Evolutionary conservation across 92 coral and sea anemone species (phyloP).

Genomic region (Umimayanthus chanpuru): DNA sequence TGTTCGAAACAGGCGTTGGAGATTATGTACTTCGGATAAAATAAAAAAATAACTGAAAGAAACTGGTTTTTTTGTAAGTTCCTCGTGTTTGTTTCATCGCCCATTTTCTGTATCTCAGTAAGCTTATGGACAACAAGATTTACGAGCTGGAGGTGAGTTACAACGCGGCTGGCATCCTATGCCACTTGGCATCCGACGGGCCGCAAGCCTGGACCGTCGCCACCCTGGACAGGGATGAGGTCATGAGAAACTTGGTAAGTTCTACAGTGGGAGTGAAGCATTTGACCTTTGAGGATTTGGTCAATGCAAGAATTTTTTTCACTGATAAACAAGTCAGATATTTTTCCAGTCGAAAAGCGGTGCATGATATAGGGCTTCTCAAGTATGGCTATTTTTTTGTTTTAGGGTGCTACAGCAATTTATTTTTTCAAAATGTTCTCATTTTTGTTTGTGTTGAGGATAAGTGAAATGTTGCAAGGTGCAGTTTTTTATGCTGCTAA

Average conservation of each 20-base stretch:
- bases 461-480: no score
- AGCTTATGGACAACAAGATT: conserved; percentile 55
- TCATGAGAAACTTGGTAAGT: conserved; percentile 71
- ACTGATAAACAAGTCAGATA: no score
- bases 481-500: no score
- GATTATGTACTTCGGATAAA: neutral
- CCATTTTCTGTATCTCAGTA: conserved; percentile 46
- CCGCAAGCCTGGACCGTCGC: conserved; percentile 65
- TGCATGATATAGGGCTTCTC: no score
- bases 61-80: no score
- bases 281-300: no score
- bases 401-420: no score
- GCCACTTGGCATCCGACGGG: conserved; percentile 88
- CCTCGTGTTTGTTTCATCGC: neutral
- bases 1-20: neutral
- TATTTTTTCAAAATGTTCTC: no score
- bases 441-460: no score
- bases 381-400: no score
- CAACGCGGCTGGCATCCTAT: conserved; percentile 86
- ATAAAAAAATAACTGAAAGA: neutral
- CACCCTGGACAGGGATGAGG: conserved; percentile 60
- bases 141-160: conserved; percentile 82
- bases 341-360: no score
- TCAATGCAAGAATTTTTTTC: no score
- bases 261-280: neutral